phyloP scores from a whole-genome alignment of 2,113 vertebrate genomes.

The Nothocercus nigrocapillus region DNA sequence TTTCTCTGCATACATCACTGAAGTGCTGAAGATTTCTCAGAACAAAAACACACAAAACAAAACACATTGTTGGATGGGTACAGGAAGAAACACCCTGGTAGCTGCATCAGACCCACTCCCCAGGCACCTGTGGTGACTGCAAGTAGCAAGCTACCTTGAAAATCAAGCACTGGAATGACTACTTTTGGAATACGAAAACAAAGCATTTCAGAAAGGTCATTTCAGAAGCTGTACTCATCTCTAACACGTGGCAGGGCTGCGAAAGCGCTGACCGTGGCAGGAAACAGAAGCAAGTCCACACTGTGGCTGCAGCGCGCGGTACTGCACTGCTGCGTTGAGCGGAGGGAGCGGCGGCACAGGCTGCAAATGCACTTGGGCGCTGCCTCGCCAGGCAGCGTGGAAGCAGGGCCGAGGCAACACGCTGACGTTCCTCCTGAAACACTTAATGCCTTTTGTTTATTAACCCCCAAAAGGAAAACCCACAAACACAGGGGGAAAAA shows the following conservation, averaged over 20 bases:
- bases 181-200: neutral
- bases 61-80: neutral
- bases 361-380: neutral
- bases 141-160: neutral
- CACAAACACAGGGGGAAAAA: neutral
- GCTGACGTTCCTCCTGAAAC: neutral
- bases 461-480: neutral
- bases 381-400: neutral
- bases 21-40: neutral
- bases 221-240: neutral
- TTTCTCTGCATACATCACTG: neutral
- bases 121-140: neutral
- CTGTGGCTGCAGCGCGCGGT: neutral
- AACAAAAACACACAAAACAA: neutral
- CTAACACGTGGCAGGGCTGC: neutral
- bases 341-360: neutral
- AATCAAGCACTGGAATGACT: neutral
- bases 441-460: neutral
- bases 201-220: neutral
- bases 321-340: fast-evolving
- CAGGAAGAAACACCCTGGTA: neutral
- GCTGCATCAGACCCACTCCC: neutral
- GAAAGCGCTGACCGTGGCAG: neutral
- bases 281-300: neutral
- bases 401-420: neutral